A percentile compares a stretch with the other conserved stretches of the same genome.
These are phyloP conservation scores for Macrophya alboannulata DNA, from an alignment of 2,888 invertebrate species.

Conservation along the genomic window DNA sequence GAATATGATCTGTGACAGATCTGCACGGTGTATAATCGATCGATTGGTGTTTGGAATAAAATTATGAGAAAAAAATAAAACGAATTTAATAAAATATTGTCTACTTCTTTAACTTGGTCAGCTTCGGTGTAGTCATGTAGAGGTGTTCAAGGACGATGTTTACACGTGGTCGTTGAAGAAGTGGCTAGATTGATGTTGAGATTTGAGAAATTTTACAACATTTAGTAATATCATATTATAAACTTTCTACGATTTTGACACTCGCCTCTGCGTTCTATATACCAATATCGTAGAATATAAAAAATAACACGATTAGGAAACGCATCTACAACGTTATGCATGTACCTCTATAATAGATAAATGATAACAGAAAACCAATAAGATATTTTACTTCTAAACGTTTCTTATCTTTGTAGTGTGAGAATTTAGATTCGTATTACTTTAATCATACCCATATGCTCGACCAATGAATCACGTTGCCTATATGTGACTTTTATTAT, in stretches of 20 bases:
- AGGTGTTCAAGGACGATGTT: slow-evolving; percentile 12
- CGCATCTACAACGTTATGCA: not conserved
- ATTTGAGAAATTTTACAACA: slow-evolving; percentile 3
- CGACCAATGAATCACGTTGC: slow-evolving; percentile 3
- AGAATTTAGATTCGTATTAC: not conserved
- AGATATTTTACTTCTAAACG: not conserved
- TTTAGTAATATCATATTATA: slow-evolving; percentile 13
- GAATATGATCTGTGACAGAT: not conserved
- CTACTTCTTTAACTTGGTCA: not conserved
- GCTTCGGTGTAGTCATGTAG: not conserved
- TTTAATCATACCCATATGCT: not conserved
- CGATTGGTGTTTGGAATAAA: not conserved
- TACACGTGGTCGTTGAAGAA: slow-evolving; percentile 12
- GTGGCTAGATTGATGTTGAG: not conserved
- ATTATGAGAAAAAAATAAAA: not conserved
- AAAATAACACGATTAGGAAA: not conserved
- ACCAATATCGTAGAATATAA: not conserved
- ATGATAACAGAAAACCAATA: not conserved
- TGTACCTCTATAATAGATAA: not conserved
- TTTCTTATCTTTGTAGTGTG: not conserved
- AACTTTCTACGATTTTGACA: slow-evolving; percentile 29
- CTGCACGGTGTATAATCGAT: not conserved
- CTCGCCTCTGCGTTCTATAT: not conserved
- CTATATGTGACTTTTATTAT: not conserved
- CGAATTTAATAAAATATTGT: not conserved